Conservation (phyloP, 1,140 invertebrate genomes). For the Drosophila elegans region DNA sequence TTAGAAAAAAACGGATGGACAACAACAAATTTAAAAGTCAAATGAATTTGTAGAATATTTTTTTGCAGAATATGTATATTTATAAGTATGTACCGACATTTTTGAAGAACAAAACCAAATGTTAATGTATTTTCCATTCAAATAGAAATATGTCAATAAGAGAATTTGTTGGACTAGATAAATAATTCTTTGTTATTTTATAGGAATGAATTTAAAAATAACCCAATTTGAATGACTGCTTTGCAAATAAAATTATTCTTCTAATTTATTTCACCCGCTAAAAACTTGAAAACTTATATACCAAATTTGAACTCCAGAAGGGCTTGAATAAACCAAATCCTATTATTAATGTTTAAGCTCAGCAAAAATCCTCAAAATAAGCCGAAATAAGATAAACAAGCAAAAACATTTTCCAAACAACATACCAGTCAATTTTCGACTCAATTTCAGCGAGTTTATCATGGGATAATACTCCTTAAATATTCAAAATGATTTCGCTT, state of each 20-base stretch:
- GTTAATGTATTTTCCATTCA: neutral
- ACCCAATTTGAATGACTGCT: slow-evolving; percentile 4
- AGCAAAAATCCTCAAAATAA: neutral
- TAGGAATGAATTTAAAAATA: neutral
- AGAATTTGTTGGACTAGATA: neutral
- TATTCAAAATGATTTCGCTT: slow-evolving; percentile 38
- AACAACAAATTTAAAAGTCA: too few relatives aligned
- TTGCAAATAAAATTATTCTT: neutral
- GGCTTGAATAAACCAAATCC: neutral
- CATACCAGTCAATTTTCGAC: slow-evolving; percentile 36
- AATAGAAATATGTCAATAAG: slow-evolving; percentile 12
- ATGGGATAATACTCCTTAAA: slow-evolving; percentile 38
- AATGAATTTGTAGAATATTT: too few relatives aligned
- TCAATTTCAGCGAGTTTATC: slow-evolving; percentile 47
- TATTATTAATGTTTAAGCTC: slow-evolving; percentile 13
- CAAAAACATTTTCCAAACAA: slow-evolving; percentile 13
- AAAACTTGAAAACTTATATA: neutral
- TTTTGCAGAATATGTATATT: neutral
- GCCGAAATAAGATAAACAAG: slow-evolving; percentile 2
- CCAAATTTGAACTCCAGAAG: neutral
- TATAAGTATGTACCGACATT: neutral
- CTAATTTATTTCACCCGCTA: too few relatives aligned
- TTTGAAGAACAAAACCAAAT: neutral
- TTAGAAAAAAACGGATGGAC: too few relatives aligned
- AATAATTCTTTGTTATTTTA: slow-evolving; percentile 13